Evolutionary conservation across 2,797 vertebrate genomes (phyloP).

Genomic region (Geotrypetes seraphini): DNA sequence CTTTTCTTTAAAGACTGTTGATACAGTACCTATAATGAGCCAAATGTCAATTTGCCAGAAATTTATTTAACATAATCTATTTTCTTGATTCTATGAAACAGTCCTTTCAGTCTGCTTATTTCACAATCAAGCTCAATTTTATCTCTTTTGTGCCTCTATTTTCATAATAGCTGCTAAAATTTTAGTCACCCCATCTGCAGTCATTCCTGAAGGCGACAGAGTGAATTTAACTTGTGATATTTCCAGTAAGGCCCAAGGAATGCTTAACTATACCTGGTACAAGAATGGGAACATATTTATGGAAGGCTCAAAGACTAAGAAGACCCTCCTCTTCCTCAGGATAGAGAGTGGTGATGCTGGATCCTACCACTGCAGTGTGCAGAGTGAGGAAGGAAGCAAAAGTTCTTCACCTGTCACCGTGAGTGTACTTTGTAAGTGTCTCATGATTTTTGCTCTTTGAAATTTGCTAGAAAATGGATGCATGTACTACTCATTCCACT

Average conservation of each 20-base stretch:
- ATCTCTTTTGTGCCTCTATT: too few species aligned
- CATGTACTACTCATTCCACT: too few species aligned
- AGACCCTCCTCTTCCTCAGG: conserved; percentile 1
- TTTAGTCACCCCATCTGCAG: conserved; percentile 27
- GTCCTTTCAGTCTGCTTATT: too few species aligned
- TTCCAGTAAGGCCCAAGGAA: rapidly evolving
- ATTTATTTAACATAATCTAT: too few species aligned
- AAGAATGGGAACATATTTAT: conserved; percentile 16
- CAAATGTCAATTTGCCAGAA: too few species aligned
- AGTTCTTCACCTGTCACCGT: conserved; percentile 33
- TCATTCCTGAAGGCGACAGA: conserved; percentile 24
- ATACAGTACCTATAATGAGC: too few species aligned
- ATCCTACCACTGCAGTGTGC: conserved; percentile 32
- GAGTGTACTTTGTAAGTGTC: conserved; percentile 46
- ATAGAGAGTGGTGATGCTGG: conserved; percentile 1
- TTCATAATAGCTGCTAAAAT: conserved; percentile 27
- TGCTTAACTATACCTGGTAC: conserved; percentile 45
- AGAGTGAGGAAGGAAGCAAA: not conserved
- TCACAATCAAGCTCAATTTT: too few species aligned
- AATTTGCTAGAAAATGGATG: too few species aligned
- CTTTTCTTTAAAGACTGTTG: too few species aligned
- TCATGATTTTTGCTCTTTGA: too few species aligned
- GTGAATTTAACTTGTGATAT: conserved; percentile 45
- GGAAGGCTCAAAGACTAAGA: not conserved
- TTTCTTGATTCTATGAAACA: too few species aligned